Conservation (phyloP, 2,113 vertebrate species). For the Cephalopholis sonnerati region DNA sequence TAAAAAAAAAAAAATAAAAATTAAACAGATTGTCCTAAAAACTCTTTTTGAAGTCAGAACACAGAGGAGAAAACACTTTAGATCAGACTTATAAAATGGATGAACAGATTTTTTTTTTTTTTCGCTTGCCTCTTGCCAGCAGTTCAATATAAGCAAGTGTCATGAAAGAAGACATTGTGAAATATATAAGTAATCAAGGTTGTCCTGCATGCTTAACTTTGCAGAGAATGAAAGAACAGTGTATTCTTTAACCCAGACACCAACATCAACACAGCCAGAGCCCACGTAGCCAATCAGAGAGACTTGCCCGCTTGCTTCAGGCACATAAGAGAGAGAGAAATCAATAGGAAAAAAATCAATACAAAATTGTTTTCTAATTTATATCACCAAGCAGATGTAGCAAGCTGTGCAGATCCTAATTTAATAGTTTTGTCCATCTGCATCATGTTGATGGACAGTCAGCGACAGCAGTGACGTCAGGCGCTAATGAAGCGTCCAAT, state of each 20-base stretch:
- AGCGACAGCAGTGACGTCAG: slow-evolving; percentile 27
- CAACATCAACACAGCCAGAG: slow-evolving; percentile 37
- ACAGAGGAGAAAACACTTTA: no score
- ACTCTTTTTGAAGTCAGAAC: no score
- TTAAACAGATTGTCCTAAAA: no score
- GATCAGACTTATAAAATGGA: no score
- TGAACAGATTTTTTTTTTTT: no score
- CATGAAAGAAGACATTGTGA: no score
- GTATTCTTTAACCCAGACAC: slow-evolving; percentile 24
- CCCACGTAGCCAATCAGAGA: slow-evolving; percentile 39
- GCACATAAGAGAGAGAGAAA: slow-evolving; percentile 46
- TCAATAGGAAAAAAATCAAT: slow-evolving; percentile 60
- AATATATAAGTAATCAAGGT: no score
- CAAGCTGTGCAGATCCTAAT: slow-evolving; percentile 6
- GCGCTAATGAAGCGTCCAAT: slow-evolving; percentile 63
- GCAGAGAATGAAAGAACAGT: neutral
- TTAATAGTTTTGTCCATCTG: slow-evolving; percentile 47
- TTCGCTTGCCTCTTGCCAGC: no score
- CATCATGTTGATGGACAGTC: slow-evolving; percentile 57
- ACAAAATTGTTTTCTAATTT: slow-evolving; percentile 64
- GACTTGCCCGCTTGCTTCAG: slow-evolving; percentile 18
- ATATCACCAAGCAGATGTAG: slow-evolving; percentile 42
- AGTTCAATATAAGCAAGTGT: no score
- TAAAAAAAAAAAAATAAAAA: no score
- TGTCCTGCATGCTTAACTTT: neutral